Base-by-base conservation (phyloP, 2,888 invertebrate species). In the Agelastica alni region DNA sequence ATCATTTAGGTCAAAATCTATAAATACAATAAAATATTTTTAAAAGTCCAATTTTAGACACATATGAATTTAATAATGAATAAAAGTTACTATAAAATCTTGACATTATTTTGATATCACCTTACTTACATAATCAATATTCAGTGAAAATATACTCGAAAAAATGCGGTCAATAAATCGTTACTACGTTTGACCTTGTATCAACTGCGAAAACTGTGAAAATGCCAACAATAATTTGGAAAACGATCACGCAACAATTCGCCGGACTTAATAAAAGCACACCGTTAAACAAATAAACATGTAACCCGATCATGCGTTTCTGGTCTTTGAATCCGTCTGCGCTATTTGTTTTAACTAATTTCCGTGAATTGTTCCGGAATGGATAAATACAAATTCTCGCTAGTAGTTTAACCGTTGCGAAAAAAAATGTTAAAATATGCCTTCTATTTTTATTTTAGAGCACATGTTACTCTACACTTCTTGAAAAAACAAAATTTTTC, bases 361-460 rank as follows among this genome's bases (percentile, higher is more conserved):
- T 2, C 26, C 26, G 9, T 26, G 26, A 26, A 26, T 26, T 9
- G 26, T 9, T 26, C 26, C 26, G 26, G 26, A 26, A 26, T 7
- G 6, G 9, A 26, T 9, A 26, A 9, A 10, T 7, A 4, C 4
- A 43, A 17, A 14, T 28, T 43, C 43, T 43, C 28, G 26, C 28
- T 34, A 46, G 32, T 46, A 46, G 46, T 46, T 9, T 32, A 36
- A 18, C 34, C 26, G 34, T 34, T 17, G 26, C 26, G 9, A 32
- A n/a, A n/a, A n/a, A n/a, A 46, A 17, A 36, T 10, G 26, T 46
- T 34, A 46, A 44, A 46, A 34, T 46, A 18, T 46, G 34, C 32
- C 34, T 10, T 46, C 34, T 46, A 46, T 46, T 46, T 46, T 46
- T 46, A 46, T 14, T 34, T 26, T 18, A 12, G 12, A 46, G 32